Evolutionary conservation across 2,797 vertebrate species (phyloP), one percentile per base, ranked within the genome.

Genomic region (Benthosema pterotum): DNA sequence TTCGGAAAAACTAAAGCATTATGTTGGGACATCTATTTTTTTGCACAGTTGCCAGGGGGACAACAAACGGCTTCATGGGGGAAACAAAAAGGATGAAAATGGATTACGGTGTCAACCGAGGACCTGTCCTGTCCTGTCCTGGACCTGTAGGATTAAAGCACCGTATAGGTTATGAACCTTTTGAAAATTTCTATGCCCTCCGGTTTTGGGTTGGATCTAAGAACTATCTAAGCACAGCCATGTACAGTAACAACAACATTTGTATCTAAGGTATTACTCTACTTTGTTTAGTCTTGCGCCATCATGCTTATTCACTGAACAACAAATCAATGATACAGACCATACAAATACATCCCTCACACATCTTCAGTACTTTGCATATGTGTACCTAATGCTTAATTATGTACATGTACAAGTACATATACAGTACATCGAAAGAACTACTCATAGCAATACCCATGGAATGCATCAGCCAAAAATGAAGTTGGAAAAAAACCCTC

Each of bases 221-320:
- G 84, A 87, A 93, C 90, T n/a, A n/a, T n/a, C n/a, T 84, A 69
- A 82, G 80, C 82, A 80, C 78, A 91, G 90, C 79, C 83, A 74
- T 94, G 93, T 94, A 94, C 91, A 94, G 90, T 86, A 88, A n/a
- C n/a, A n/a, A n/a, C 71, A 84, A 82, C 32, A 90, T 94, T 94
- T 94, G 91, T 94, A 94, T 92, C 88, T 91, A 90, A 90, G 84
- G 86, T 93, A 93, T 92, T 92, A 92, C 88, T 88, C 91, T 89
- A 84, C 88, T 92, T 93, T 93, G 93, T 92, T 91, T 89, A 91
- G 91, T 90, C 90, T 90, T 90, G 89, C 88, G 64, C 83, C 89
- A 92, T 91, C 89, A 92, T 91, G 90, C 88, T 91, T 91, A 87
- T 78, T 89, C 92, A 90, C 90, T 60, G 78, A 87, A 88, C 83